A percentile compares a stretch with the other conserved stretches of the same genome.
phyloP scores from a whole-genome alignment of 2,113 vertebrate genomes.

The Xiphophorus hellerii region DNA sequence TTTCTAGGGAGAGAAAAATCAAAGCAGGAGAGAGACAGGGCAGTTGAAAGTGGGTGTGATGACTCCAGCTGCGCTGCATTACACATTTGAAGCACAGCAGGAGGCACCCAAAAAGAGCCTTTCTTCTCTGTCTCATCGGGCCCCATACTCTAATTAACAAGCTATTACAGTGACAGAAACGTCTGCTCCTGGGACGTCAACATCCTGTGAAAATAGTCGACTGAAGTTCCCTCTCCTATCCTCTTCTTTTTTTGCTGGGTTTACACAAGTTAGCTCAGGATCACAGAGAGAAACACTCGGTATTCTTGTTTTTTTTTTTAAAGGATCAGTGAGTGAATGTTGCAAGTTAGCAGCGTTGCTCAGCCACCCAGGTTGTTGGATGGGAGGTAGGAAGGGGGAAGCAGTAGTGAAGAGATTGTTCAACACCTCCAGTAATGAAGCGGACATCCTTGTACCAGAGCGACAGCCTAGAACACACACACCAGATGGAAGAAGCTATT shows the following conservation, averaged over 20 bases:
- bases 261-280: slow-evolving; percentile 12
- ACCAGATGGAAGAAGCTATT: slow-evolving; percentile 61
- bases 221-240: slow-evolving; percentile 16
- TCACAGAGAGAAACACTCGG: not conserved
- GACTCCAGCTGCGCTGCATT: slow-evolving; percentile 38
- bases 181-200: slow-evolving; percentile 19
- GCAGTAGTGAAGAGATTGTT: slow-evolving; percentile 20
- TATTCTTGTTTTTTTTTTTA: not conserved
- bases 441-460: slow-evolving; percentile 17
- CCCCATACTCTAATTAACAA: slow-evolving; percentile 28
- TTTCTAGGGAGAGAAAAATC: slow-evolving; percentile 34
- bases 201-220: slow-evolving; percentile 1
- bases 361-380: slow-evolving; percentile 6
- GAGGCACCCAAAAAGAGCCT: slow-evolving; percentile 4
- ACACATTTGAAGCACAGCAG: slow-evolving; percentile 29
- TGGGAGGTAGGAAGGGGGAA: not conserved
- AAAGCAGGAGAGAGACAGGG: slow-evolving; percentile 26
- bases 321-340: slow-evolving; percentile 1
- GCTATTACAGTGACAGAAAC: slow-evolving; percentile 11
- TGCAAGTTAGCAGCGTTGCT: slow-evolving; percentile 13
- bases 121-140: slow-evolving; percentile 16
- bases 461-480: slow-evolving; percentile 40
- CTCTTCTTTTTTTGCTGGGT: not conserved
- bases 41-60: slow-evolving; percentile 24
- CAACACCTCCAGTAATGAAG: slow-evolving; percentile 32